These are phyloP conservation scores for Garra rufa DNA, from an alignment of 2,113 vertebrate genomes.

Conservation along the genomic window DNA sequence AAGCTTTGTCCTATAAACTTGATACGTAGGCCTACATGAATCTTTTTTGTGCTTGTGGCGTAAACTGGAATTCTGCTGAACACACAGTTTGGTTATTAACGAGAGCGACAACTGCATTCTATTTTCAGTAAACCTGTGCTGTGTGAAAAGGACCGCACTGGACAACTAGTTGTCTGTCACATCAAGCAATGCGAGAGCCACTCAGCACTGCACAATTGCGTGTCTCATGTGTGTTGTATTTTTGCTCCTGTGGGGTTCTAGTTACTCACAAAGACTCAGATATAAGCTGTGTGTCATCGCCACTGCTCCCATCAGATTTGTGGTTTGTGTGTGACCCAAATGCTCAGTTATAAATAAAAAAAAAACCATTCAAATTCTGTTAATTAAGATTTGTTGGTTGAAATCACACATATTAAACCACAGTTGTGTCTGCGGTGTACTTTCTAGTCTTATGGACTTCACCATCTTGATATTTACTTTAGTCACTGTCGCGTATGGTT, in stretches of 20 bases:
- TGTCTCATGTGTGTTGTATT: background rate
- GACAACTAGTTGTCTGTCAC: conserved; percentile 10
- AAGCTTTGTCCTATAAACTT: conserved; percentile 8
- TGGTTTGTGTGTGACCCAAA: background rate
- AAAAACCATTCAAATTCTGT: background rate
- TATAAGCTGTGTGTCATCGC: background rate
- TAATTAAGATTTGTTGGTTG: background rate
- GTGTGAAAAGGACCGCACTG: background rate
- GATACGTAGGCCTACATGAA: background rate
- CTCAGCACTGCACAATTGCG: background rate
- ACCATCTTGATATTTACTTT: background rate
- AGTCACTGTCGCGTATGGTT: too few species aligned
- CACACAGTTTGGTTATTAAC: conserved; percentile 4
- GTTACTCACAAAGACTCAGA: background rate
- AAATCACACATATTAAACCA: background rate
- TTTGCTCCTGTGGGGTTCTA: background rate
- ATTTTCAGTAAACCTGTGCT: background rate
- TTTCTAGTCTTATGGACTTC: background rate
- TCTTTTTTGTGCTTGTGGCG: background rate
- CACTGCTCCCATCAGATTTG: background rate
- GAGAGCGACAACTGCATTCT: background rate
- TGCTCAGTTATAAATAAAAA: background rate
- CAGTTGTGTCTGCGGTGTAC: background rate
- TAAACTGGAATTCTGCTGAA: conserved; percentile 3
- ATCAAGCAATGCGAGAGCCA: background rate